Evolutionary conservation across 2,888 invertebrate species (phyloP).

Genomic region (Hyppa rectilinea): DNA sequence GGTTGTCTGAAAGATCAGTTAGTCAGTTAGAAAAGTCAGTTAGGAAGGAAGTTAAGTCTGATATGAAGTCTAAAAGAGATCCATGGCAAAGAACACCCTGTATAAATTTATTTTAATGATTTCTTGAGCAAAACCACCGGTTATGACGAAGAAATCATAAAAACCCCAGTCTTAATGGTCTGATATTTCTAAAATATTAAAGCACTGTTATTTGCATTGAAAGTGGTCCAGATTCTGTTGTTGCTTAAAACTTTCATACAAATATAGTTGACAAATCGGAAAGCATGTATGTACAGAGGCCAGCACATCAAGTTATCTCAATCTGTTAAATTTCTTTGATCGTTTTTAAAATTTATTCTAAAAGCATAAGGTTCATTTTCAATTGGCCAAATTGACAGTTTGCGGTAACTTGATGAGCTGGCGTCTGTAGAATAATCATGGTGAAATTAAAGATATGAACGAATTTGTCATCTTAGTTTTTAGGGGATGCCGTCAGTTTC

Average conservation of each 20-base stretch:
- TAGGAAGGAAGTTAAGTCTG: no score
- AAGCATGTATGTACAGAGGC: no score
- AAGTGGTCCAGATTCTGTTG: not conserved
- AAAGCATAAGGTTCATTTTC: no score
- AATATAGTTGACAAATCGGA: not conserved
- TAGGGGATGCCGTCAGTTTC: not conserved
- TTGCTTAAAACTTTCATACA: not conserved
- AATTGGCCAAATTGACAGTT: no score
- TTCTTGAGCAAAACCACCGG: not conserved
- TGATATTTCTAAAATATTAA: not conserved
- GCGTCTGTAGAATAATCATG: no score
- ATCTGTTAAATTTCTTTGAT: no score
- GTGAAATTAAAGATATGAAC: not conserved
- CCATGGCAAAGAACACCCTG: no score
- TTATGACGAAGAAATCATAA: not conserved
- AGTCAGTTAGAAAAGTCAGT: no score
- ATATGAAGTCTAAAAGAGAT: not conserved
- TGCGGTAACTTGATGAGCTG: no score
- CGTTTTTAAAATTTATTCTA: no score
- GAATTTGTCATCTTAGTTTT: not conserved
- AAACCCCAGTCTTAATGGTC: not conserved
- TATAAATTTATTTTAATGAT: no score
- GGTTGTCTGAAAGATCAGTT: not conserved
- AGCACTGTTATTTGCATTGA: not conserved
- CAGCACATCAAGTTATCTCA: no score